Percentiles rank a stretch among this genome's conserved stretches.
These are phyloP conservation scores for Entomobrya multifasciata DNA, from an alignment of 2,888 invertebrate genomes.

Conservation along the genomic window DNA sequence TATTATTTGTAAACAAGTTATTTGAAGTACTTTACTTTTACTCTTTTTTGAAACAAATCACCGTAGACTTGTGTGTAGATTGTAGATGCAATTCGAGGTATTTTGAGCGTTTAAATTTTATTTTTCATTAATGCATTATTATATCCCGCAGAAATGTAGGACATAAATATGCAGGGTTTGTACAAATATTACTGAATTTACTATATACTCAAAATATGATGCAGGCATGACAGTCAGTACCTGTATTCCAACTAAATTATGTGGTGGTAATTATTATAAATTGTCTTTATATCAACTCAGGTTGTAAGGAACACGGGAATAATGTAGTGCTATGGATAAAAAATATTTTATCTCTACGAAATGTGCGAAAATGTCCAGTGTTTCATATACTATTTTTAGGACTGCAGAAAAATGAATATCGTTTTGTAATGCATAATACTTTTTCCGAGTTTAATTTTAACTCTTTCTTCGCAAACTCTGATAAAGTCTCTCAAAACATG, in stretches of 20 bases:
- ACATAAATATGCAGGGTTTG: not conserved
- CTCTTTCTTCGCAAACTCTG: too few species aligned
- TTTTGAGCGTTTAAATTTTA: constrained; percentile 17
- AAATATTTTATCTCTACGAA: too few species aligned
- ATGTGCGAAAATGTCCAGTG: too few species aligned
- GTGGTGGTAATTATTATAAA: not conserved
- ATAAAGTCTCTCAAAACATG: too few species aligned
- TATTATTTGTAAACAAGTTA: not conserved
- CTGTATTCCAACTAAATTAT: not conserved
- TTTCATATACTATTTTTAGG: too few species aligned
- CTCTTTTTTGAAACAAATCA: constrained; percentile 29
- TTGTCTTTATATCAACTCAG: not conserved
- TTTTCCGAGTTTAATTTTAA: too few species aligned
- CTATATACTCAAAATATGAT: not conserved
- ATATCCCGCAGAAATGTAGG: not conserved
- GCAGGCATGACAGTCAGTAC: constrained; percentile 33
- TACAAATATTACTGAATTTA: constrained; percentile 40
- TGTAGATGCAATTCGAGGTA: not conserved
- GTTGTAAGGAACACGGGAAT: not conserved
- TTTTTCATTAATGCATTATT: constrained; percentile 24
- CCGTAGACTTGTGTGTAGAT: not conserved
- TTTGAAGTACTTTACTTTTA: constrained; percentile 11
- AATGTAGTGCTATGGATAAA: not conserved
- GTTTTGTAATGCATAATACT: too few species aligned
- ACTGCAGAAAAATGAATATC: too few species aligned